Evolutionary conservation across 2,113 vertebrate genomes (phyloP).

Genomic region (Noturus placidus): DNA sequence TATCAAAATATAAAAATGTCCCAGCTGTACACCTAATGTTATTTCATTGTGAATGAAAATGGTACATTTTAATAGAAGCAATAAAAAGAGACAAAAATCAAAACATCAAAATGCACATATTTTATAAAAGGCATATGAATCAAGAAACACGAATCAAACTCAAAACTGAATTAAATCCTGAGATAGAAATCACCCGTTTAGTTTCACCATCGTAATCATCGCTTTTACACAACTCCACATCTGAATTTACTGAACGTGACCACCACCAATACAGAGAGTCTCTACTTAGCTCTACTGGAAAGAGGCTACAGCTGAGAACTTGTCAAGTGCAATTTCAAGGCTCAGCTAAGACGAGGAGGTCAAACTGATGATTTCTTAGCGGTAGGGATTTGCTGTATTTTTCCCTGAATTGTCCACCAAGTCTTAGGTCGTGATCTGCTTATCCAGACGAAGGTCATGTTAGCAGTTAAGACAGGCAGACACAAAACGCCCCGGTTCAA

Average conservation of each 20-base stretch:
- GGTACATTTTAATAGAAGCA: not conserved
- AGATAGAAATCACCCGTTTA: not conserved
- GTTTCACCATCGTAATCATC: not conserved
- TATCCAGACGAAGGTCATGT: conserved; percentile 45
- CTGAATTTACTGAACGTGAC: not conserved
- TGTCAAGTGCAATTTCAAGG: conserved; percentile 46
- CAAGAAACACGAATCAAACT: not conserved
- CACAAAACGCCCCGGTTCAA: conserved; percentile 21
- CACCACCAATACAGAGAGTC: not conserved
- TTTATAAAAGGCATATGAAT: not conserved
- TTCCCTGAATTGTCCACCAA: conserved; percentile 30
- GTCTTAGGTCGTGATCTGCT: conserved; percentile 45
- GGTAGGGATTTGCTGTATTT: conserved; percentile 16
- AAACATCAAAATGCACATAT: not conserved
- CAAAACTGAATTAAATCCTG: not conserved
- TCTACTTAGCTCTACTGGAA: conserved; percentile 40
- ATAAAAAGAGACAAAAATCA: not conserved
- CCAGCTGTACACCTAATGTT: not conserved
- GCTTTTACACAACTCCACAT: conserved; percentile 12
- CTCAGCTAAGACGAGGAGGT: conserved; percentile 34
- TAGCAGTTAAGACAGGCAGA: conserved; percentile 39
- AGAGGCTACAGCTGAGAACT: conserved; percentile 38
- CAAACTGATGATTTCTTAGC: conserved; percentile 33
- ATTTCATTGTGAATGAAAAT: not conserved
- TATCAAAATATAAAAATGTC: no score